Evolutionary conservation across 1,140 invertebrate species (phyloP), one percentile per base, ranked within the genome.

Genomic region (Trichonephila clavipes): DNA sequence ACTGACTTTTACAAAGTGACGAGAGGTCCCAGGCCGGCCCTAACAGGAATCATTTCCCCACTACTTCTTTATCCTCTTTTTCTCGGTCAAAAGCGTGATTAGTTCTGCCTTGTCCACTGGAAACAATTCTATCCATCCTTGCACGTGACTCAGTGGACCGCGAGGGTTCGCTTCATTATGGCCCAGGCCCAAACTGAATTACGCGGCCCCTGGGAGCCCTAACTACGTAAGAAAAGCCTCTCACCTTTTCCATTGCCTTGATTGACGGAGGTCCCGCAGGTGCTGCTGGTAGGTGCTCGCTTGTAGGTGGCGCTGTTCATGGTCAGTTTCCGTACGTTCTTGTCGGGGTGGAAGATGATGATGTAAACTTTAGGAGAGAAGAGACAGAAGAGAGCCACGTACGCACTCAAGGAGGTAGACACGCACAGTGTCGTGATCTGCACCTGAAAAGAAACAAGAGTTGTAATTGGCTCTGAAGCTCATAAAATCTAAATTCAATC

Each of bases 281-380:
- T 95, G 89, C 94, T 95, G 83, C 94, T 94, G 12, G 95, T 95
- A 1, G 95, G 94, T 12, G 95, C 95, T 82, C 96, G 95, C 92
- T 95, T 95, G 93, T 96, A 96, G 85, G 95, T 96, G 88, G 96
- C 96, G 88, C 95, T 95, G 94, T 96, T 96, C 96, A 96, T 96
- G 94, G 96, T 96, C 21, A 96, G 95, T 95, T 97, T 96, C 7
- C 96, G 95, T 7, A 96, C 96, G 94, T 97, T 97, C 94, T 96
- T 96, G 91, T 96, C 96, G 24, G 96, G 96, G 94, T 96, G 96
- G 94, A 96, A 96, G 88, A 96, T 95, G 88, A 96, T 97, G 88
- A 97, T 96, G 95, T 96, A 96, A 51, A 96, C 95, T 95, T 96
- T 96, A 81, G 96, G 96, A 10, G 96, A 96, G 95, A 96, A 96